Conservation (phyloP, 2,113 vertebrate species). For the Ictalurus punctatus region DNA sequence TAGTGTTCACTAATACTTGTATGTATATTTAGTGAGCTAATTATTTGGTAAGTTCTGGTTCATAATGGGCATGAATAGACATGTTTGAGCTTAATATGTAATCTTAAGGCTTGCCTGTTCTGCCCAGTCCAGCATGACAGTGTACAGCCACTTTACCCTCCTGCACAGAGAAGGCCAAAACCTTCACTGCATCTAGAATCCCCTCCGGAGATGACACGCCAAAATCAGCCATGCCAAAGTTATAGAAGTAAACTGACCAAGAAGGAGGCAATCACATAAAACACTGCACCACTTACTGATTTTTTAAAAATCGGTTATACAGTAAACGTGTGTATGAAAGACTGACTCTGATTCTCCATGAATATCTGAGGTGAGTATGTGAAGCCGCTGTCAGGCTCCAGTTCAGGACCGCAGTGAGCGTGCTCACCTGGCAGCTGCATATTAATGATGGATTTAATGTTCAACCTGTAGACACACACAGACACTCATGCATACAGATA, state of each 20-base stretch:
- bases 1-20: neutral
- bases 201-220: conserved; percentile 71
- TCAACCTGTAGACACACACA: conserved; percentile 64
- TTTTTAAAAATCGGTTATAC: neutral
- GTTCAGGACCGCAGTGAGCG: conserved; percentile 74
- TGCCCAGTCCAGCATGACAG: conserved; percentile 80
- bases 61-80: neutral
- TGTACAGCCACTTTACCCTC: conserved; percentile 79
- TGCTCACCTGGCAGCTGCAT: conserved; percentile 80
- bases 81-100: conserved; percentile 15
- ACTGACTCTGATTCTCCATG: conserved; percentile 80
- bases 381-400: conserved; percentile 75
- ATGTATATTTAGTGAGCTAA: neutral
- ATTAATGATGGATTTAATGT: conserved; percentile 78
- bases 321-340: neutral
- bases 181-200: conserved; percentile 77
- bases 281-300: neutral
- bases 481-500: neutral
- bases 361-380: conserved; percentile 78
- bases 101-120: conserved; percentile 68
- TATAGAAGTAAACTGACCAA: conserved; percentile 79
- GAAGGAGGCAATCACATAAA: neutral
- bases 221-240: conserved; percentile 81
- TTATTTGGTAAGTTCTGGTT: neutral
- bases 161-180: conserved; percentile 74